Evolutionary conservation across 35 echinoderm and acorn worm genomes (phyloP).

Genomic region (Ptychodera flava): DNA sequence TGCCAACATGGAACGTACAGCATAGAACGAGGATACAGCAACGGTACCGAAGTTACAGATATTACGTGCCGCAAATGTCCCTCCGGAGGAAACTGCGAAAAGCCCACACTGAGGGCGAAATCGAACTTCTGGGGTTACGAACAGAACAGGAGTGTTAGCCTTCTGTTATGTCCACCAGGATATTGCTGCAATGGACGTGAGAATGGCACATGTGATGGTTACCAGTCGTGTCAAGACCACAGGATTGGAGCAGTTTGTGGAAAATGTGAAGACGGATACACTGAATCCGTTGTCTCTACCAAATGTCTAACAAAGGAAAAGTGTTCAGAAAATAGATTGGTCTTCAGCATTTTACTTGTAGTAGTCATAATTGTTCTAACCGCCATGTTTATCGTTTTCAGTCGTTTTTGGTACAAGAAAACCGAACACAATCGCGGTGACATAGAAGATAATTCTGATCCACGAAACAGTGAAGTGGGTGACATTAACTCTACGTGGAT

Average conservation of each 20-base stretch:
- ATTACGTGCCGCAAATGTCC: not conserved
- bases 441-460: not conserved
- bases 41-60: not conserved
- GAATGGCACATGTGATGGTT: not conserved
- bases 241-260: not conserved
- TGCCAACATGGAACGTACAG: not conserved
- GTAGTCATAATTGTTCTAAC: not conserved
- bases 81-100: not conserved
- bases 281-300: not conserved
- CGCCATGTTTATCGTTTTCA: not conserved
- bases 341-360: not conserved
- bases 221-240: not conserved
- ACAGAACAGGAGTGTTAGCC: not conserved
- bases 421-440: not conserved
- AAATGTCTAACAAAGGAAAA: not conserved
- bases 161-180: not conserved
- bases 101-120: not conserved
- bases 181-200: not conserved
- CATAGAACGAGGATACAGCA: not conserved
- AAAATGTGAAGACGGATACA: not conserved
- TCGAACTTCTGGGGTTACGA: not conserved
- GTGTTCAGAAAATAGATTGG: not conserved
- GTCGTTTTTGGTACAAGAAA: no score
- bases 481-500: no score
- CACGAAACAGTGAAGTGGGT: not conserved